phyloP scores from a whole-genome alignment of 2,113 vertebrate genomes.

The Pelvicachromis taeniatus region DNA sequence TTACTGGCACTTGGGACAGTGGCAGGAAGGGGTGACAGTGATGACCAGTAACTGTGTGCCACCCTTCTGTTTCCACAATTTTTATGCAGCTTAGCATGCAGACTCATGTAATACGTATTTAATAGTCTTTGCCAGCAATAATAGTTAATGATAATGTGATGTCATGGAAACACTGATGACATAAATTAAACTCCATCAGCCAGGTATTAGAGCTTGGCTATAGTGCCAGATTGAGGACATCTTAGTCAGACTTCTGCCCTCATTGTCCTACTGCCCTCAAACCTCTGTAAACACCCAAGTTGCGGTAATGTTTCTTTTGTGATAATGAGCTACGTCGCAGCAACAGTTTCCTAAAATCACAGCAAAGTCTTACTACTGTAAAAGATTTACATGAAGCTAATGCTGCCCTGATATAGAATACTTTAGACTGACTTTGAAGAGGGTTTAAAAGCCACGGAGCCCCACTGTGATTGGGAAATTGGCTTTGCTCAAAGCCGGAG shows the following conservation, averaged over 20 bases:
- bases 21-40: not conserved
- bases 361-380: not conserved
- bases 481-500: not conserved
- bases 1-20: not conserved
- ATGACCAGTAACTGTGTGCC: not conserved
- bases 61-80: not conserved
- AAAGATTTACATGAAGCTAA: not conserved
- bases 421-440: not conserved
- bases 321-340: not conserved
- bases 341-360: not conserved
- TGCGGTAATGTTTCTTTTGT: not conserved
- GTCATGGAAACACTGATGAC: not conserved
- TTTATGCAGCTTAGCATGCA: not conserved
- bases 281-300: not conserved
- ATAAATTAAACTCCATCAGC: not conserved
- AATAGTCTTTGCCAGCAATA: not conserved
- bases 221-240: not conserved
- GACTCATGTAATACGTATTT: not conserved
- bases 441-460: not conserved
- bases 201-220: not conserved
- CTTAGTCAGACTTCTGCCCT: not conserved
- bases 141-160: not conserved
- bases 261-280: not conserved
- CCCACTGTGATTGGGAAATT: not conserved
- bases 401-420: not conserved